A percentile compares a stretch with the other conserved stretches of the same genome.
These are phyloP conservation scores for Penelope pileata DNA, from an alignment of 2,113 vertebrate genomes.

Conservation along the genomic window DNA sequence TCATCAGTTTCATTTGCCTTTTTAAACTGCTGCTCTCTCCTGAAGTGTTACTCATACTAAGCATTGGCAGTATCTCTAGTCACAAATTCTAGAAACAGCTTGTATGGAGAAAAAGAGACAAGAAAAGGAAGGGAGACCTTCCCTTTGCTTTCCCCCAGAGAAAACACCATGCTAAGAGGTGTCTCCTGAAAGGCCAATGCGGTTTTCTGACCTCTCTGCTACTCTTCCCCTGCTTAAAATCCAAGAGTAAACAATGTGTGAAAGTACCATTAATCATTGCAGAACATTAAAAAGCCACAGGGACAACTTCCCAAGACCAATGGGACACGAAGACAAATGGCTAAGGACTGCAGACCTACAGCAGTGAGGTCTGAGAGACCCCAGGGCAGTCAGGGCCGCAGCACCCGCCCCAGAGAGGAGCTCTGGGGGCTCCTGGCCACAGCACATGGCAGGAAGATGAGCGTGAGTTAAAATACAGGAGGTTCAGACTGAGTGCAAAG, in stretches of 20 bases:
- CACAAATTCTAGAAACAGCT: neutral
- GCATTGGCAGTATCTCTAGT: neutral
- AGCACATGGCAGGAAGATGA: neutral
- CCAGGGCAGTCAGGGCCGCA: neutral
- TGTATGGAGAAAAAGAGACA: neutral
- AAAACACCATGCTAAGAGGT: neutral
- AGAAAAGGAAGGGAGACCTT: neutral
- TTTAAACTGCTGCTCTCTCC: neutral
- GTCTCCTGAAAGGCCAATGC: neutral
- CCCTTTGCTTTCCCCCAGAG: neutral
- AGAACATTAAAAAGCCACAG: slow-evolving; percentile 9
- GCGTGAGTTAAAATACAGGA: neutral
- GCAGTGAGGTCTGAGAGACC: neutral
- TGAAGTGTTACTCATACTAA: neutral
- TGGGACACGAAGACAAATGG: slow-evolving; percentile 10
- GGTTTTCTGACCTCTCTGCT: neutral
- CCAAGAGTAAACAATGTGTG: neutral
- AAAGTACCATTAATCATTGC: neutral
- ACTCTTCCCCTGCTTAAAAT: neutral
- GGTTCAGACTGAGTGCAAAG: neutral
- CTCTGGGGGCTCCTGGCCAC: accelerated
- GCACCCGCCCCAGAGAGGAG: neutral
- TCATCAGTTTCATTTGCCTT: neutral
- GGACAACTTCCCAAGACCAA: neutral
- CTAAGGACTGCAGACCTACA: neutral